Evolutionary conservation across 2,888 invertebrate genomes (phyloP).

Genomic region (Tolmerus cingulatus): DNA sequence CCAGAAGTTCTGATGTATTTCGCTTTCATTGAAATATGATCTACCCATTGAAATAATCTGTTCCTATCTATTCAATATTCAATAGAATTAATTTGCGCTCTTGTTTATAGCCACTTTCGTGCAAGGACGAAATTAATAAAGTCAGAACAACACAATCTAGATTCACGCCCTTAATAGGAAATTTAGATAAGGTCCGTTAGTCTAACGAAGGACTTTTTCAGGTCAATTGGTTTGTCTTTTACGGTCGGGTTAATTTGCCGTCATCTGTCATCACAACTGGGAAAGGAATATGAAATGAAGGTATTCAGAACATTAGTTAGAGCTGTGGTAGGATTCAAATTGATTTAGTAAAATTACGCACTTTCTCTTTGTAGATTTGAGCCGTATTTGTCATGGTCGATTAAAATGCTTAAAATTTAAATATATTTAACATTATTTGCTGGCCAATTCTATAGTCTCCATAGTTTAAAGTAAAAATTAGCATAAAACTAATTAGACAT

Average conservation of each 20-base stretch:
- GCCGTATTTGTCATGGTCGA: background rate
- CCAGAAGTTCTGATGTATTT: background rate
- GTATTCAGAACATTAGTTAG: background rate
- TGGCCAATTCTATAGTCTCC: too few relatives aligned
- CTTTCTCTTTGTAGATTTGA: background rate
- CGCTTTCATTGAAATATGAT: background rate
- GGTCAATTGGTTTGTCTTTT: background rate
- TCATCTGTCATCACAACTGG: background rate
- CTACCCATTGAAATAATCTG: background rate
- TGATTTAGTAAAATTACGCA: background rate
- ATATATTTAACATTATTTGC: too few relatives aligned
- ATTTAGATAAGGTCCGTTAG: background rate
- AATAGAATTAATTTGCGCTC: background rate
- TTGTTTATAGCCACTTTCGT: background rate
- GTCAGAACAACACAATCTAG: background rate
- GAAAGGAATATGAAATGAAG: background rate
- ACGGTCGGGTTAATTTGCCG: background rate
- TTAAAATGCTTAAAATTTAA: background rate
- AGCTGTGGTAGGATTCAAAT: background rate
- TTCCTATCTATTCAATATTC: background rate
- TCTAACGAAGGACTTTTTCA: background rate
- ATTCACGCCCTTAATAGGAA: background rate
- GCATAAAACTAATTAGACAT: too few relatives aligned
- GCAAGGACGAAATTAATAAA: background rate
- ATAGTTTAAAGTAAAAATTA: too few relatives aligned